phyloP scores from a whole-genome alignment of 2,888 invertebrate genomes.

The Operophtera brumata region DNA sequence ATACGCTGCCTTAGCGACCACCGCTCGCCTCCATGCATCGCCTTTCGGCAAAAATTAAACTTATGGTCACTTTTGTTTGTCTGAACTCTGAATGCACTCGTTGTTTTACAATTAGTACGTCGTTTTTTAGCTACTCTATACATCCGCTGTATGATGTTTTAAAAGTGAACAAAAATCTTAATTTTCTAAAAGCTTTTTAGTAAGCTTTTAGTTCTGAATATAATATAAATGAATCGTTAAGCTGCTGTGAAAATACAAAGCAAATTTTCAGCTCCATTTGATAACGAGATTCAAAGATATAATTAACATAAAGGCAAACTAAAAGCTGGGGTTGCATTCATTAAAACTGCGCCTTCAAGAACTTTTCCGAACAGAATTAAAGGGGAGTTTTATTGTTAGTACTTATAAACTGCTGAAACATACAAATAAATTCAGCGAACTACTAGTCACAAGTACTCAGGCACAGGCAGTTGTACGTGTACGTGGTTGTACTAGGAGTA shows the following conservation, averaged over 20 bases:
- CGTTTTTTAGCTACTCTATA: slow-evolving; percentile 2
- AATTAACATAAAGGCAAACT: neutral
- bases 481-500: too few species aligned
- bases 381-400: too few species aligned
- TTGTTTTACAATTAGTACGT: slow-evolving; percentile 9
- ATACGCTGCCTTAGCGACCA: slow-evolving; percentile 64
- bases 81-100: slow-evolving; percentile 2
- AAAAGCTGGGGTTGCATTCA: too few species aligned
- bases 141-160: slow-evolving; percentile 1
- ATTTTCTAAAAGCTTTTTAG: neutral
- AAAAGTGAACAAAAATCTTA: neutral
- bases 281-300: slow-evolving; percentile 6
- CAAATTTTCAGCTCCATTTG: too few species aligned
- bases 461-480: too few species aligned
- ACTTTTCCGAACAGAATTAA: too few species aligned
- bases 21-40: slow-evolving; percentile 50
- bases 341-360: too few species aligned
- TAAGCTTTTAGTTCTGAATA: neutral
- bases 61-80: slow-evolving; percentile 45
- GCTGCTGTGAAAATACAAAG: too few species aligned
- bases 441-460: too few species aligned
- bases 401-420: too few species aligned
- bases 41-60: slow-evolving; percentile 28
- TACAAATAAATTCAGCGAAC: too few species aligned
- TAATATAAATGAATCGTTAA: neutral